Conservation (phyloP, 2,113 vertebrate species). For the Carassius carassius region DNA sequence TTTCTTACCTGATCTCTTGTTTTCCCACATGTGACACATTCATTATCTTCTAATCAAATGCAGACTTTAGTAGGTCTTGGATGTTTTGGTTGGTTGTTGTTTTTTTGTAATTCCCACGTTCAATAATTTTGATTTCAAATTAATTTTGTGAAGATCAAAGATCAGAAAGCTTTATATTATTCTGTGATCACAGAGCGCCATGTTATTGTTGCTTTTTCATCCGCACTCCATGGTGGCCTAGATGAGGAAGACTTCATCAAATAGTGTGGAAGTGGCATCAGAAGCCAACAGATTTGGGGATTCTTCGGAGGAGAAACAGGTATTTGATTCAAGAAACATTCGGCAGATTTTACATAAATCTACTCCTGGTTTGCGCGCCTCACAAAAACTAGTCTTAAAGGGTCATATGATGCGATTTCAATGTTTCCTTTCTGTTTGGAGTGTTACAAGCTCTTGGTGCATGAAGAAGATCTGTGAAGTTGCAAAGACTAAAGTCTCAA, state of each 20-base stretch:
- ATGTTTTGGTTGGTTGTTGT: constrained; percentile 70
- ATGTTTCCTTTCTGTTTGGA: too few relatives aligned
- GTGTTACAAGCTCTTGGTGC: too few relatives aligned
- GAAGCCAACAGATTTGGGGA: not conserved
- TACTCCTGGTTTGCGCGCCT: constrained; percentile 38
- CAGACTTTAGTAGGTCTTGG: constrained; percentile 67
- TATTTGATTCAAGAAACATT: not conserved
- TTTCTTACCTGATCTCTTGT: constrained; percentile 72
- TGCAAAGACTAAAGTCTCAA: too few relatives aligned
- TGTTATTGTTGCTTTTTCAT: not conserved
- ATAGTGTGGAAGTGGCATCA: not conserved
- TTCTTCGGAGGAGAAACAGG: not conserved
- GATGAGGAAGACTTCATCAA: constrained; percentile 58
- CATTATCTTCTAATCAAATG: constrained; percentile 81
- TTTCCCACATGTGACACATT: constrained; percentile 79
- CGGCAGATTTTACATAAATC: not conserved
- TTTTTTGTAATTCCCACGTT: constrained; percentile 74
- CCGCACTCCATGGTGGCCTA: constrained; percentile 66
- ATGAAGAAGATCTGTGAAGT: too few relatives aligned
- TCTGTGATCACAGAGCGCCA: constrained; percentile 61
- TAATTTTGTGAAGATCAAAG: constrained; percentile 80
- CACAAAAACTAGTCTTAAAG: constrained; percentile 60
- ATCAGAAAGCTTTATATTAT: constrained; percentile 66
- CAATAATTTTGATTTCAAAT: constrained; percentile 81
- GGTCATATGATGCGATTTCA: too few relatives aligned